Percentiles rank a stretch among this genome's conserved stretches.
Evolutionary conservation across 2,888 invertebrate species (phyloP).

Genomic region (Agrotis segetum): DNA sequence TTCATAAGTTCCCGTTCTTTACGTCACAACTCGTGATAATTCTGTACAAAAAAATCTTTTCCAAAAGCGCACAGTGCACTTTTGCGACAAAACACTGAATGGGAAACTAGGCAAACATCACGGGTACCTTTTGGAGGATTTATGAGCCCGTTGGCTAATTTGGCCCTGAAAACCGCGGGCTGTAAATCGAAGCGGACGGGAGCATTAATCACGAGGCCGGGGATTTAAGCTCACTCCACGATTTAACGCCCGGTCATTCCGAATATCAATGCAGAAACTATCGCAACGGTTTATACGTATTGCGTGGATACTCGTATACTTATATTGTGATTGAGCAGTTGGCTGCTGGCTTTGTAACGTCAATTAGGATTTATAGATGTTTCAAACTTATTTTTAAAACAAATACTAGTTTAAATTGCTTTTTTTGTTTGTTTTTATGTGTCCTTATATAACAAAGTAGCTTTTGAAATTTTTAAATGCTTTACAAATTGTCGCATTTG

Average conservation of each 20-base stretch:
- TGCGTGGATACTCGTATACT: background rate
- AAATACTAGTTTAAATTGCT: too few relatives aligned
- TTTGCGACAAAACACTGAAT: slow-evolving; percentile 29
- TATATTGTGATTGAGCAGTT: slow-evolving; percentile 10
- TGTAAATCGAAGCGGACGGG: slow-evolving; percentile 78
- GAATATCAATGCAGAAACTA: slow-evolving; percentile 66
- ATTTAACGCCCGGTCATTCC: slow-evolving; percentile 65
- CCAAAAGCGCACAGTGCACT: slow-evolving; percentile 23
- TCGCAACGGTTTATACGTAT: slow-evolving; percentile 17
- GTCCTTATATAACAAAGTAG: too few relatives aligned
- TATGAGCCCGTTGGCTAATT: slow-evolving; percentile 78
- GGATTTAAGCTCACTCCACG: slow-evolving; percentile 65
- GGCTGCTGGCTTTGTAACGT: background rate
- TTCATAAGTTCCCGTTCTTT: too few relatives aligned
- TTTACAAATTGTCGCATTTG: too few relatives aligned
- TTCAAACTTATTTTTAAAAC: too few relatives aligned
- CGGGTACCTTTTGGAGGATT: slow-evolving; percentile 70
- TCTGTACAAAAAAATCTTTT: background rate
- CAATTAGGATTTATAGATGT: background rate
- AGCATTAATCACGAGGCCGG: slow-evolving; percentile 76
- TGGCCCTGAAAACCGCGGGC: slow-evolving; percentile 76
- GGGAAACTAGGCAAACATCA: slow-evolving; percentile 50
- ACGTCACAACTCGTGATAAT: too few relatives aligned
- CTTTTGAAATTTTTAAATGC: too few relatives aligned
- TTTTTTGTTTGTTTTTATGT: too few relatives aligned